Evolutionary conservation across 2,797 vertebrate genomes (phyloP).

Genomic region (Liparis tanakae): DNA sequence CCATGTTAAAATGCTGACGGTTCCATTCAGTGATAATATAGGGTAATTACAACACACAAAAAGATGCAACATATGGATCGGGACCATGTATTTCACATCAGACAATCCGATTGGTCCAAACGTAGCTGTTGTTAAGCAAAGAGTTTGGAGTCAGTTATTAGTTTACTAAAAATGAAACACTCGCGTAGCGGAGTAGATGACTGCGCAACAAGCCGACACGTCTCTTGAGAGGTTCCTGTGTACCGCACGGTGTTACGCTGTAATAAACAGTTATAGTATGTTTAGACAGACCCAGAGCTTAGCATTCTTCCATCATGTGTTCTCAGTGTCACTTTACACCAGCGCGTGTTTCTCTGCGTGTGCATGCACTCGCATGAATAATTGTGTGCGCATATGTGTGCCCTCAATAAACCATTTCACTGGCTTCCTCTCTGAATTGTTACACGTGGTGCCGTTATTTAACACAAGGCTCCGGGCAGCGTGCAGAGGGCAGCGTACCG

Average conservation of each 20-base stretch:
- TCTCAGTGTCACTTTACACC: conserved; percentile 53
- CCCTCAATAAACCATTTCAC: conserved; percentile 73
- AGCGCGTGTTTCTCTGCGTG: conserved; percentile 41
- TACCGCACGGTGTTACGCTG: conserved; percentile 58
- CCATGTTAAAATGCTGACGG: conserved; percentile 28
- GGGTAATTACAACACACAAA: background rate
- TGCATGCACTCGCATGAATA: conserved; percentile 43
- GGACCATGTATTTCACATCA: conserved; percentile 19
- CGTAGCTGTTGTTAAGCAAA: conserved; percentile 38
- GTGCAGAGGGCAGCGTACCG: conserved; percentile 48
- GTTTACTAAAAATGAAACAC: conserved; percentile 54
- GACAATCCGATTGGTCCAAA: conserved; percentile 28
- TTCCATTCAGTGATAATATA: conserved; percentile 3
- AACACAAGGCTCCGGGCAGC: conserved; percentile 60
- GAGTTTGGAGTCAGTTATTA: conserved; percentile 53
- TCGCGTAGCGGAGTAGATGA: conserved; percentile 32
- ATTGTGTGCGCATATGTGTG: conserved; percentile 44
- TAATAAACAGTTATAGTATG: conserved; percentile 75
- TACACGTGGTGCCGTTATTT: conserved; percentile 76
- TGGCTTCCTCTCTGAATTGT: conserved; percentile 77
- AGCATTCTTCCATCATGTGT: conserved; percentile 74
- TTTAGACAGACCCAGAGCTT: conserved; percentile 74
- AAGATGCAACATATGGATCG: conserved; percentile 23
- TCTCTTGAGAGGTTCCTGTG: conserved; percentile 64
- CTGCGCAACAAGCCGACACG: conserved; percentile 51